Evolutionary conservation across 2,797 vertebrate species (phyloP).

Genomic region (Notolabrus celidotus): DNA sequence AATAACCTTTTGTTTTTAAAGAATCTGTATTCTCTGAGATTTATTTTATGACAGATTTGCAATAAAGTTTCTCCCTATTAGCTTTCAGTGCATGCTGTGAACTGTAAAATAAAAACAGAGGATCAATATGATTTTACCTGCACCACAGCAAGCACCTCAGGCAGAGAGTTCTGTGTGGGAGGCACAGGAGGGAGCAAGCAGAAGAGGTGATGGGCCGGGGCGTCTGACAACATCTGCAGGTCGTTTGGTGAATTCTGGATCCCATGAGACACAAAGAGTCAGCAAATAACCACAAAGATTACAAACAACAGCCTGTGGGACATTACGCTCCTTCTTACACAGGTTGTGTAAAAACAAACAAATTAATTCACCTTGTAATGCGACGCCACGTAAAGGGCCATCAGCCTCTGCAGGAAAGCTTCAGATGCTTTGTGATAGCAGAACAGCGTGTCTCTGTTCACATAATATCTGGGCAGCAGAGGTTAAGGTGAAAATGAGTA

Average conservation of each 20-base stretch:
- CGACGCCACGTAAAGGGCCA: constrained; percentile 97
- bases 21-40: too few species aligned
- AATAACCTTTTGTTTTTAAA: too few species aligned
- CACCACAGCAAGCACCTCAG: constrained; percentile 95
- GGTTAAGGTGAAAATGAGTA: constrained; percentile 77
- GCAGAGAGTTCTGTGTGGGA: constrained; percentile 95
- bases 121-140: constrained; percentile 86
- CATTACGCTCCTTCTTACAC: neutral
- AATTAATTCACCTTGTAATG: constrained; percentile 93
- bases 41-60: too few species aligned
- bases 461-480: constrained; percentile 88
- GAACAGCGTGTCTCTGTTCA: constrained; percentile 97
- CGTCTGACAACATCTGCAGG: constrained; percentile 97
- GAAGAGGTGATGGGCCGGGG: constrained; percentile 98
- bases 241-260: constrained; percentile 97
- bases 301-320: neutral
- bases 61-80: too few species aligned
- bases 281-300: neutral
- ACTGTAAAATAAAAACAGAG: too few species aligned
- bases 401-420: constrained; percentile 94
- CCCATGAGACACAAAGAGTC: neutral
- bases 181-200: constrained; percentile 95
- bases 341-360: neutral
- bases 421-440: constrained; percentile 98
- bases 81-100: too few species aligned